These are phyloP conservation scores for Lemur catta DNA, from an alignment of 2,797 vertebrate genomes.

Conservation along the genomic window DNA sequence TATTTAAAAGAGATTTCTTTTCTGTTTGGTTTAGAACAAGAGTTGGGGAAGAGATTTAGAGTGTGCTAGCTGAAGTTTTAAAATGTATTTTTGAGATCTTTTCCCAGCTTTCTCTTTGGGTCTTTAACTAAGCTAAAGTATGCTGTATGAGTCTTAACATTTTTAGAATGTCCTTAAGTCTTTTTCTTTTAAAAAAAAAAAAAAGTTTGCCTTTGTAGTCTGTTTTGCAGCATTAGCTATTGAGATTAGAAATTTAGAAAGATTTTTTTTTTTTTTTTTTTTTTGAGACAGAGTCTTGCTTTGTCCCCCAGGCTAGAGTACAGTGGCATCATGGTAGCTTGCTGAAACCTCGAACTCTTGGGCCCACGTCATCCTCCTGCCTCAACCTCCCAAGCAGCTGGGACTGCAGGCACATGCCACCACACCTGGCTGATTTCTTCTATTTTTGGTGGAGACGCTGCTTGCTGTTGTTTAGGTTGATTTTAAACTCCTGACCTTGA, in stretches of 20 bases:
- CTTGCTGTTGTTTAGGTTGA: background rate
- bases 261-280: too few species aligned
- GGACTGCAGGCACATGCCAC: too few species aligned
- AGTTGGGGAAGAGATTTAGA: background rate
- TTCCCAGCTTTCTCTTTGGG: background rate
- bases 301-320: background rate
- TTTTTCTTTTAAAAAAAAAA: background rate
- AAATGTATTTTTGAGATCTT: background rate
- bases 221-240: background rate
- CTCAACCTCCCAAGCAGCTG: background rate
- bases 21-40: background rate
- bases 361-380: background rate
- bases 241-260: conserved; percentile 1
- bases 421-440: background rate
- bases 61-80: background rate
- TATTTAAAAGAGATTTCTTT: background rate
- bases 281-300: background rate
- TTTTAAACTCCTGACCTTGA: background rate
- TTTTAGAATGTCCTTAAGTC: background rate
- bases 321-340: background rate
- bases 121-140: background rate
- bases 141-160: background rate
- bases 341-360: background rate
- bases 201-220: background rate
- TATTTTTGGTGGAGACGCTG: background rate